phyloP scores from a whole-genome alignment of 1,140 invertebrate species.

The silkworm (Bombyx mori) region ASM3026992v2 NC_085109.1:185001-185500 shows the following conservation, averaged over 20 bases:
- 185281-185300: slow-evolving; percentile 7
- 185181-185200: slow-evolving; percentile 14
- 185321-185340: slow-evolving; percentile 2
- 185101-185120: neutral
- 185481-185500: slow-evolving; percentile 12
- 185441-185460: slow-evolving; percentile 23
- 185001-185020: neutral
- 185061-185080: neutral
- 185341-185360: neutral
- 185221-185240: slow-evolving; percentile 3
- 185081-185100: neutral
- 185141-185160: slow-evolving; percentile 1
- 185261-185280: too few relatives aligned
- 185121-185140: neutral
- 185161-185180: slow-evolving; percentile 17
- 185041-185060: slow-evolving; percentile 1
- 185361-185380: neutral
- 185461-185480: neutral
- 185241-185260: too few relatives aligned
- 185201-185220: slow-evolving; percentile 11
- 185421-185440: slow-evolving; percentile 14
- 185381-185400: slow-evolving; percentile 10
- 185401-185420: slow-evolving; percentile 13
- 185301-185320: slow-evolving; percentile 5
- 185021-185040: neutral